Conservation (phyloP, 2,797 vertebrate species). For the Ispidina lecontei region DNA sequence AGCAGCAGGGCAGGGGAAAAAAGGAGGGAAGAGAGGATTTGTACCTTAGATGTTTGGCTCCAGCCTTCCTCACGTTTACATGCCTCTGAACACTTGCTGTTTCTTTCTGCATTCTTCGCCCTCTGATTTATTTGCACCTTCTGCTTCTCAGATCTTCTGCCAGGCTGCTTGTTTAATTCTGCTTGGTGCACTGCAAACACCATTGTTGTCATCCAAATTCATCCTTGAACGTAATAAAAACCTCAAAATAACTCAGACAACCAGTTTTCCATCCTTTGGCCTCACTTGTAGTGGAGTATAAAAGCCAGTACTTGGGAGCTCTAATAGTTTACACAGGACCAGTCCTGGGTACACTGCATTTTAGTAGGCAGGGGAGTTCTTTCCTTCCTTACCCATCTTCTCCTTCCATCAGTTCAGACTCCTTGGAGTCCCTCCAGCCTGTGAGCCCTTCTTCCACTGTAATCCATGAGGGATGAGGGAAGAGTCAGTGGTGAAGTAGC, state of each 20-base stretch:
- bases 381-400: neutral
- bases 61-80: neutral
- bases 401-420: neutral
- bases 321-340: constrained; percentile 23
- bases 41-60: constrained; percentile 15
- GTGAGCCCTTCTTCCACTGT: neutral
- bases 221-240: constrained; percentile 61
- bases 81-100: constrained; percentile 64
- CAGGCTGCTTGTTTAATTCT: constrained; percentile 59
- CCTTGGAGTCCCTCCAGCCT: neutral
- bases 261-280: constrained; percentile 50
- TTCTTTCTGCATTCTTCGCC: constrained; percentile 64
- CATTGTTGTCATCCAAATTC: constrained; percentile 63
- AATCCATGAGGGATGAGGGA: neutral
- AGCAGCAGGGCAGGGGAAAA: neutral
- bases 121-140: constrained; percentile 65
- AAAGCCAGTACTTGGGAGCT: constrained; percentile 24
- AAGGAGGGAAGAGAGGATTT: constrained; percentile 18
- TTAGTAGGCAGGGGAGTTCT: neutral
- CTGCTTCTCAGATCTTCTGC: constrained; percentile 62
- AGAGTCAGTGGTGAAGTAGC: neutral
- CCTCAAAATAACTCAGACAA: constrained; percentile 51
- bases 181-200: constrained; percentile 54
- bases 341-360: neutral
- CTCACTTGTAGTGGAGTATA: constrained; percentile 29